phyloP scores from a whole-genome alignment of 2,888 invertebrate genomes.

The Eilema caniola region DNA sequence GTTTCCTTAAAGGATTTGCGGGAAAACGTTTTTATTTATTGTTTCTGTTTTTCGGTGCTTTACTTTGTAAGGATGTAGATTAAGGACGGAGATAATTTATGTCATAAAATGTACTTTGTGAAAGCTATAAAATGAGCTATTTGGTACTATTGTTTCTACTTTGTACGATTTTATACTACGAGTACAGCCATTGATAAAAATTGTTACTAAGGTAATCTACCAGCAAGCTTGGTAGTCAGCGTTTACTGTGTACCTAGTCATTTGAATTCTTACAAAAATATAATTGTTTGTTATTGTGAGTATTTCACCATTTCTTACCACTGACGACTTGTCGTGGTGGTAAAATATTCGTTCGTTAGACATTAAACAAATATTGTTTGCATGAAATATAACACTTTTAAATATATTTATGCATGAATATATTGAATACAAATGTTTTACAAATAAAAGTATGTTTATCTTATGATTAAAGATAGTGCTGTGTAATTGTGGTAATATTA shows the following conservation, averaged over 20 bases:
- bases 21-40: slow-evolving; percentile 25
- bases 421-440: too few relatives aligned
- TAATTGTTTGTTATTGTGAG: too few relatives aligned
- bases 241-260: not conserved
- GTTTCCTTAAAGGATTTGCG: slow-evolving; percentile 31
- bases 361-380: too few relatives aligned
- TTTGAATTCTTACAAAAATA: not conserved
- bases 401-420: too few relatives aligned
- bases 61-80: slow-evolving; percentile 20
- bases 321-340: not conserved
- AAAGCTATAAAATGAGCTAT: slow-evolving; percentile 10
- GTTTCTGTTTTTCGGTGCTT: slow-evolving; percentile 20
- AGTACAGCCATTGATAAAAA: too few relatives aligned
- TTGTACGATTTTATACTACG: not conserved
- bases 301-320: not conserved
- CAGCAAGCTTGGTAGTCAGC: not conserved
- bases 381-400: too few relatives aligned
- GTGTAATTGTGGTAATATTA: too few relatives aligned
- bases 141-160: slow-evolving; percentile 1
- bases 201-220: too few relatives aligned
- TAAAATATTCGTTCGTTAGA: too few relatives aligned
- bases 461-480: too few relatives aligned
- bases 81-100: slow-evolving; percentile 23
- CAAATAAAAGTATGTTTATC: too few relatives aligned
- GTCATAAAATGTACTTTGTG: slow-evolving; percentile 14